These are phyloP conservation scores for Helicoverpa zea DNA, from an alignment of 1,140 invertebrate genomes.

Conservation along the genomic window DNA sequence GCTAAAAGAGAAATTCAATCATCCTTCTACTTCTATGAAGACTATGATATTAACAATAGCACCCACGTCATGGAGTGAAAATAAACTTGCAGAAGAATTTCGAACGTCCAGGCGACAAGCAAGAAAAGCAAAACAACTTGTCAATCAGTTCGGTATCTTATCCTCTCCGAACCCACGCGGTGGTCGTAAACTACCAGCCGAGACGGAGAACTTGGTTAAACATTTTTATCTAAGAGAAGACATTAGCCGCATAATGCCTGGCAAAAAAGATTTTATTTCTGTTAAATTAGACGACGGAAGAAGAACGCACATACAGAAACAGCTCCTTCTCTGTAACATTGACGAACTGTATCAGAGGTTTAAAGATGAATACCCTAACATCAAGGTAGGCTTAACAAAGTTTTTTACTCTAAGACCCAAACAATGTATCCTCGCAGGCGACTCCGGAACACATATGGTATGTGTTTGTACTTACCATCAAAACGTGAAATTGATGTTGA, in stretches of 20 bases:
- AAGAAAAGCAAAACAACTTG: conserved; percentile 50
- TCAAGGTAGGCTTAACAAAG: conserved; percentile 50
- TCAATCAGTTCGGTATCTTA: conserved; percentile 49
- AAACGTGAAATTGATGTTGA: conserved; percentile 57
- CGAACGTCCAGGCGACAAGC: conserved; percentile 49
- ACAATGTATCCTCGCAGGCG: conserved; percentile 52
- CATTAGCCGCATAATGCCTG: too few relatives aligned
- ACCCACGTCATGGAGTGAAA: conserved; percentile 48
- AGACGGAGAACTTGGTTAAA: neutral
- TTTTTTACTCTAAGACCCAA: conserved; percentile 55
- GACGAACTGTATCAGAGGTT: conserved; percentile 47
- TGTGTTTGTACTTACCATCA: conserved; percentile 54
- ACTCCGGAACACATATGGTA: conserved; percentile 53
- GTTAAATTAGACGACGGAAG: conserved; percentile 55
- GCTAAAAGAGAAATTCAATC: conserved; percentile 37
- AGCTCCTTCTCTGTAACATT: conserved; percentile 50
- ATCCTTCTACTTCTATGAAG: conserved; percentile 39
- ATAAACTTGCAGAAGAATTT: conserved; percentile 51
- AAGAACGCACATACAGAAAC: conserved; percentile 56
- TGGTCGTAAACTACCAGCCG: conserved; percentile 45
- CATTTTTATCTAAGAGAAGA: too few relatives aligned
- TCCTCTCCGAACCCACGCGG: conserved; percentile 52
- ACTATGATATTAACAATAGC: conserved; percentile 51
- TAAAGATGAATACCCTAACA: conserved; percentile 49
- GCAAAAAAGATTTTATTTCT: too few relatives aligned